Evolutionary conservation across 2,888 invertebrate species (phyloP), one percentile per base, ranked within the genome.

Genomic region (Gymnocheta viridis): DNA sequence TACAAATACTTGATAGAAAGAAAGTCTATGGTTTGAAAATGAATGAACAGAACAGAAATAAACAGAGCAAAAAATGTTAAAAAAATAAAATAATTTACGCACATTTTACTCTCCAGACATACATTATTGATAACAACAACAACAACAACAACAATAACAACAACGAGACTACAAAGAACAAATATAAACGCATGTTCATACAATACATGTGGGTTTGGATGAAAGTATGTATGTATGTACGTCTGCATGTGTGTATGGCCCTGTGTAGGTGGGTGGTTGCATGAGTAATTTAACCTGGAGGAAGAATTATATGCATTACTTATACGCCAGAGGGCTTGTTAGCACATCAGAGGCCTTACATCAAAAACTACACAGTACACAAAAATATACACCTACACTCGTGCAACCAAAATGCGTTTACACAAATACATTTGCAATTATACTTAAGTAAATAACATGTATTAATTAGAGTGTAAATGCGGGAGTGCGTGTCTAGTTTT

Each of bases 51-150:
- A 62, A 56, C 19, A 56, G 5, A 17, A 17, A 14, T 2, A 22
- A 77, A 14, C n/a, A 19, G 0, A 49, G 6, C 4, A 27, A 47
- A n/a, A n/a, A n/a, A n/a, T n/a, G 29, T 6, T 29, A 29, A 58
- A 44, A 17, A 6, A 22, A 41, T 10, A 19, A 35, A 79, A 73
- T 6, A 49, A 62, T 54, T 76, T 76, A 82, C 81, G 81, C 81
- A 81, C 58, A 76, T 74, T 76, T 81, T 81, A 35, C 74, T 81
- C 81, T 74, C 69, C 69, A 81, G 81, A 74, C 81, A 81, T 73
- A 54, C 51, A 64, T 76, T 74, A 74, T 24, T 60, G 60, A 74
- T 69, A 81, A 81, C 44, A 54, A 35, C 24, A 64, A 56, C 35
- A 78, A 56, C n/a, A 73, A 54, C n/a, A n/a, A n/a, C n/a, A n/a